Conservation (phyloP, 2,888 invertebrate species). For the Amaurobius ferox region DNA sequence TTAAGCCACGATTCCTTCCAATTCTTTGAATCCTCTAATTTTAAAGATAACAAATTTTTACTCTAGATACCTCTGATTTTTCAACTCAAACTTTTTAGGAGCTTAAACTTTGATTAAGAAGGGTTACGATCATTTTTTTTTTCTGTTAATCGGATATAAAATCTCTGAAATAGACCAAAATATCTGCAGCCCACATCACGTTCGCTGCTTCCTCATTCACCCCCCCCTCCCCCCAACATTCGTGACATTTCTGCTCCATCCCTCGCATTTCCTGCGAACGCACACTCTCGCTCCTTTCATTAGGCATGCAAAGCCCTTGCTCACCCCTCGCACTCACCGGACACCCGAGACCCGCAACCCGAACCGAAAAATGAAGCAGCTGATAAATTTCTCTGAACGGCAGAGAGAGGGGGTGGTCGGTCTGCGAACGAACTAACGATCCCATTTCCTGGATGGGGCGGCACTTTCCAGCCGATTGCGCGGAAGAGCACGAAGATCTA, state of each 20-base stretch:
- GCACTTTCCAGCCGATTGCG: conserved; percentile 51
- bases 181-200: no score
- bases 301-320: background rate
- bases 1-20: no score
- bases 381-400: conserved; percentile 53
- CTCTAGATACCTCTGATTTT: no score
- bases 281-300: background rate
- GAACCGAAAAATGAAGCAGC: conserved; percentile 48
- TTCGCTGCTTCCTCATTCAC: background rate
- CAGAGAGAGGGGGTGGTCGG: background rate
- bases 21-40: no score
- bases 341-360: background rate
- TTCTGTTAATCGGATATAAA: no score
- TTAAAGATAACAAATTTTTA: no score
- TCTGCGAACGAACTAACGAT: conserved; percentile 40
- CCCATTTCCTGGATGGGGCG: conserved; percentile 53
- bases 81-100: no score
- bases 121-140: no score
- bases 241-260: background rate
- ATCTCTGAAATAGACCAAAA: no score
- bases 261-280: background rate
- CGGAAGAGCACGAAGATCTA: conserved; percentile 1
- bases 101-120: no score
- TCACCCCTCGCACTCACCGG: background rate
- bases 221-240: background rate